phyloP scores from a whole-genome alignment of 2,888 invertebrate genomes.

The Eilema sororculum region DNA sequence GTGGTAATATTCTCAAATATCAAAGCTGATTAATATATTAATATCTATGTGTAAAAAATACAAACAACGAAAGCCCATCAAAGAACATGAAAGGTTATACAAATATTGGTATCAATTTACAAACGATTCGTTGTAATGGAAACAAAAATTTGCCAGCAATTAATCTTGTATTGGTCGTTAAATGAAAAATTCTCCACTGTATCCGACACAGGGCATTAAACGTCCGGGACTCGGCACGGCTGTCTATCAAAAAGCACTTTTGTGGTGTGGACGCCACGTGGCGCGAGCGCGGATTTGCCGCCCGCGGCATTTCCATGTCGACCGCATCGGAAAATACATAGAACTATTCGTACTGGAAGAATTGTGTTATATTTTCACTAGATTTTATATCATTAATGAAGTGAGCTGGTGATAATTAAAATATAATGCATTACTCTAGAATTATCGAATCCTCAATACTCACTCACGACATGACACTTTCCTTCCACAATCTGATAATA shows the following conservation, averaged over 20 bases:
- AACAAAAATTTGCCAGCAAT: constrained; percentile 53
- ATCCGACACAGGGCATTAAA: constrained; percentile 69
- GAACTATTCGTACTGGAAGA: constrained; percentile 39
- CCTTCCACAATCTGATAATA: no score
- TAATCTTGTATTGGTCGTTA: constrained; percentile 64
- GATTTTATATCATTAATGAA: background rate
- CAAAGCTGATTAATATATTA: background rate
- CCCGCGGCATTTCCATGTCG: constrained; percentile 75
- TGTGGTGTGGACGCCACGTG: constrained; percentile 76
- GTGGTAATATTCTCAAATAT: background rate
- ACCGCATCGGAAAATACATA: constrained; percentile 62
- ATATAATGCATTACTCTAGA: background rate
- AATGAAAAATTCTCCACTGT: constrained; percentile 75
- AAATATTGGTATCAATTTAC: constrained; percentile 46
- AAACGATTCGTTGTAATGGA: constrained; percentile 35
- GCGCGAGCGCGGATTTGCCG: constrained; percentile 73
- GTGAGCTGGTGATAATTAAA: background rate
- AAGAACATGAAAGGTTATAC: constrained; percentile 34
- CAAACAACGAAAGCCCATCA: constrained; percentile 22
- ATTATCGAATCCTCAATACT: background rate
- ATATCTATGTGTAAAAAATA: background rate
- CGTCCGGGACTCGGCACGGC: constrained; percentile 66
- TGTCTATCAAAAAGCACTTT: constrained; percentile 83
- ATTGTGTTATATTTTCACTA: background rate
- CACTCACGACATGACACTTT: background rate